Percentiles rank a stretch among this genome's conserved stretches.
Conservation (phyloP, 2,113 vertebrate genomes). For the Myrmecobius fasciatus region DNA sequence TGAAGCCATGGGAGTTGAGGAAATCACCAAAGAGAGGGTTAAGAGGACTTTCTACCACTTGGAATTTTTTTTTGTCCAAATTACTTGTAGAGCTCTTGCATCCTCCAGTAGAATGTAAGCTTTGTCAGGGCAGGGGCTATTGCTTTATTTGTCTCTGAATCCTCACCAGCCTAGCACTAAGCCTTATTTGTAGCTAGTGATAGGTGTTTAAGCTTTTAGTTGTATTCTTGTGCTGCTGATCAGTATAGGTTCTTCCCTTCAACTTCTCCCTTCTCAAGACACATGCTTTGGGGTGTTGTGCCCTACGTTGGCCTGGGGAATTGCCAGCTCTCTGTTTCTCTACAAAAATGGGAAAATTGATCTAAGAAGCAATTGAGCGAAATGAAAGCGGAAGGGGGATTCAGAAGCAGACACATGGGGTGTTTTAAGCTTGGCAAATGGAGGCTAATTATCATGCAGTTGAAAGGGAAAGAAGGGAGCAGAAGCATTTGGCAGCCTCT, state of each 20-base stretch:
- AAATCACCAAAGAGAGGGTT: not conserved
- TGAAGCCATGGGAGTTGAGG: not conserved
- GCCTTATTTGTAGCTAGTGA: not conserved
- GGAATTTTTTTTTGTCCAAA: not conserved
- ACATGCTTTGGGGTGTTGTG: not conserved
- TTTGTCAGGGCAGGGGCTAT: not conserved
- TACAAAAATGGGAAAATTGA: conserved; percentile 24
- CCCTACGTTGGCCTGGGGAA: not conserved
- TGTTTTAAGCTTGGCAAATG: conserved; percentile 41
- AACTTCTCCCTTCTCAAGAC: not conserved
- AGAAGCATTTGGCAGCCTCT: conserved; percentile 2
- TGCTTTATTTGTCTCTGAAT: not conserved
- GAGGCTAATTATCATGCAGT: conserved; percentile 6
- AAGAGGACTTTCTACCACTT: not conserved
- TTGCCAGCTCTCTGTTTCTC: not conserved
- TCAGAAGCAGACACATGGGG: not conserved
- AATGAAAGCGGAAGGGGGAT: conserved; percentile 42
- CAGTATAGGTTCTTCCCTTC: not conserved
- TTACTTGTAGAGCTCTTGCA: not conserved
- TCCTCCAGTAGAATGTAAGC: not conserved
- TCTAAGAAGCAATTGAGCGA: conserved; percentile 50
- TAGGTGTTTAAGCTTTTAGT: not conserved
- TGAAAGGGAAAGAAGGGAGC: conserved; percentile 16
- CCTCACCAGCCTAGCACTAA: not conserved
- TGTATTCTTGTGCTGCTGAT: not conserved